phyloP scores from a whole-genome alignment of 53 echinoderm and acorn worm genomes.

The Temnopleurus reevesii region DNA sequence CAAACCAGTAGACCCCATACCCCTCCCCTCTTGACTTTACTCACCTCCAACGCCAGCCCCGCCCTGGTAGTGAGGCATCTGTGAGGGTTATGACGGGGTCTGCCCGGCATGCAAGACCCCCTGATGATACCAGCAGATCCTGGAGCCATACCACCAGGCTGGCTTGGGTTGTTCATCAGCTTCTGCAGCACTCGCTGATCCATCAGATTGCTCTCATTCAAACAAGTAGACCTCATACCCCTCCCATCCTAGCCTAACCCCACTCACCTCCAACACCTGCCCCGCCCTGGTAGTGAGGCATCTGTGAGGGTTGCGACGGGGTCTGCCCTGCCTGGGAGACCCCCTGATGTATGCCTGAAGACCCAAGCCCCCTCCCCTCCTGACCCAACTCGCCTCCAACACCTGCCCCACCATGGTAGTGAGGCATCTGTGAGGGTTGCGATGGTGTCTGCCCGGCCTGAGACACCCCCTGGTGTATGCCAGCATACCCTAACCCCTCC shows the following conservation, averaged over 20 bases:
- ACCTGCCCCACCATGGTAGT: constrained; percentile 37
- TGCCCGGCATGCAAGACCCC: constrained; percentile 4
- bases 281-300: constrained; percentile 54
- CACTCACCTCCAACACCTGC: constrained; percentile 14
- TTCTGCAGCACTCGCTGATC: constrained; percentile 72
- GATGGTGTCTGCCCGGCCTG: constrained; percentile 6
- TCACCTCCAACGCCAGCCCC: constrained; percentile 2
- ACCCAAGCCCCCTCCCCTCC: no score
- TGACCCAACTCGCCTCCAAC: no score
- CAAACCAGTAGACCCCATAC: no score
- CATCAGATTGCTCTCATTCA: neutral
- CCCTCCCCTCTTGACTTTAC: no score
- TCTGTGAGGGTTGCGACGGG: constrained; percentile 37
- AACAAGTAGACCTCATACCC: no score
- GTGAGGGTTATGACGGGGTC: constrained; percentile 5
- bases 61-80: constrained; percentile 57
- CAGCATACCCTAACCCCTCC: no score
- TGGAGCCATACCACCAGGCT: neutral
- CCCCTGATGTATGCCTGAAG: constrained; percentile 21
- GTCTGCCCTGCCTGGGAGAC: constrained; percentile 14
- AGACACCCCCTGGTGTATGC: constrained; percentile 23
- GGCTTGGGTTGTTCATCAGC: constrained; percentile 36
- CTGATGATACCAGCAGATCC: constrained; percentile 12
- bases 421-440: constrained; percentile 52
- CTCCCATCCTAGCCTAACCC: no score